Percentiles rank a stretch among this genome's conserved stretches.
These are phyloP conservation scores for Takifugu rubripes DNA, from an alignment of 2,797 vertebrate genomes.

Conservation along the genomic window DNA sequence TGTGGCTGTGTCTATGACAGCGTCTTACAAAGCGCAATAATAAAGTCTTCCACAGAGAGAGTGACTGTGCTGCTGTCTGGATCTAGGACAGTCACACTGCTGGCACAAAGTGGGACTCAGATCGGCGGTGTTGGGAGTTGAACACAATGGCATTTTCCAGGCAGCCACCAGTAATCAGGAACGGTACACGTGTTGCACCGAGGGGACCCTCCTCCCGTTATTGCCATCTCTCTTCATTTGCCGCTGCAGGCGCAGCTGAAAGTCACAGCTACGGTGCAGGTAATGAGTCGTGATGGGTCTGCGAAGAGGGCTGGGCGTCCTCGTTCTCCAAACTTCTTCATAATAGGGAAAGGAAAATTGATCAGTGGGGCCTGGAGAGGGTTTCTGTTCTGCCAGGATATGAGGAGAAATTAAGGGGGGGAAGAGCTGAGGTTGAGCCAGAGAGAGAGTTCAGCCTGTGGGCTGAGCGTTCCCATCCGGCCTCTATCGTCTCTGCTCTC, in stretches of 20 bases:
- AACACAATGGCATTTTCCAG: conserved; percentile 56
- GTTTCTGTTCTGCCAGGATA: conserved; percentile 45
- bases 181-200: conserved; percentile 55
- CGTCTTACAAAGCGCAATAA: conserved; percentile 39
- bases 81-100: conserved; percentile 62
- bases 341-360: conserved; percentile 55
- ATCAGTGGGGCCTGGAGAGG: conserved; percentile 26
- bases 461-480: conserved; percentile 25
- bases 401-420: conserved; percentile 35
- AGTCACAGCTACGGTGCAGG: conserved; percentile 46
- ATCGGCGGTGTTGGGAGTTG: conserved; percentile 30
- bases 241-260: conserved; percentile 53
- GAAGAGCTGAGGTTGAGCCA: conserved; percentile 14
- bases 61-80: conserved; percentile 11
- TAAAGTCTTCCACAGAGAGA: conserved; percentile 37
- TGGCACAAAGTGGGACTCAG: conserved; percentile 41
- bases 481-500: conserved; percentile 13
- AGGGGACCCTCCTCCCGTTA: conserved; percentile 61
- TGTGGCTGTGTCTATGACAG: conserved; percentile 4
- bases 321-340: conserved; percentile 40
- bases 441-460: conserved; percentile 31
- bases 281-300: conserved; percentile 46
- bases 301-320: conserved; percentile 34
- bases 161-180: conserved; percentile 64
- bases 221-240: conserved; percentile 67